Conservation (phyloP, 2,113 vertebrate genomes). For the Columba livia region DNA sequence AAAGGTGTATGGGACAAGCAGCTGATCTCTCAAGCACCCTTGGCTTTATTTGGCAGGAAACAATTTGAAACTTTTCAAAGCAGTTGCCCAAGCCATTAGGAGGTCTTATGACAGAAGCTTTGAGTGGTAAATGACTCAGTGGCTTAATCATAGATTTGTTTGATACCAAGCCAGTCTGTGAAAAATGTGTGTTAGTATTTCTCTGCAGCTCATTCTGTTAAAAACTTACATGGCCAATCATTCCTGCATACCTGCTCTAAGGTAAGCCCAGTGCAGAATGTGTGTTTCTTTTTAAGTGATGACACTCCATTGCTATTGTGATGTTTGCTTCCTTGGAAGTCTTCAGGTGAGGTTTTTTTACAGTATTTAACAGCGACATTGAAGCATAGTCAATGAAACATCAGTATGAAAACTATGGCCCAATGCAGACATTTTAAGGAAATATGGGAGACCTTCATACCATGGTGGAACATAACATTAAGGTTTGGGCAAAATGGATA, state of each 20-base stretch:
- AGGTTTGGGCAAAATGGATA: background rate
- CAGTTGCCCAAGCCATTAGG: background rate
- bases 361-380: background rate
- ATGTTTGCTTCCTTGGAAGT: background rate
- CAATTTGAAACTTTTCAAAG: background rate
- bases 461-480: background rate
- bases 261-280: background rate
- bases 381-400: background rate
- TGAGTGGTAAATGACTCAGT: background rate
- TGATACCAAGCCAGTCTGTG: background rate
- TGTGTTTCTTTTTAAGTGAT: background rate
- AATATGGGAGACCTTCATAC: accelerated
- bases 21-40: background rate
- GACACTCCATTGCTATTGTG: background rate
- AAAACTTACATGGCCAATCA: background rate
- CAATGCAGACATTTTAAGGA: background rate
- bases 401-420: background rate
- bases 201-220: background rate
- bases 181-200: background rate
- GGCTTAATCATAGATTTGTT: background rate
- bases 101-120: background rate
- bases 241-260: background rate
- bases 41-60: background rate
- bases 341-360: background rate
- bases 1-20: background rate